These are phyloP conservation scores for Drosophila triauraria DNA, from an alignment of 1,140 invertebrate species.

Conservation along the genomic window DNA sequence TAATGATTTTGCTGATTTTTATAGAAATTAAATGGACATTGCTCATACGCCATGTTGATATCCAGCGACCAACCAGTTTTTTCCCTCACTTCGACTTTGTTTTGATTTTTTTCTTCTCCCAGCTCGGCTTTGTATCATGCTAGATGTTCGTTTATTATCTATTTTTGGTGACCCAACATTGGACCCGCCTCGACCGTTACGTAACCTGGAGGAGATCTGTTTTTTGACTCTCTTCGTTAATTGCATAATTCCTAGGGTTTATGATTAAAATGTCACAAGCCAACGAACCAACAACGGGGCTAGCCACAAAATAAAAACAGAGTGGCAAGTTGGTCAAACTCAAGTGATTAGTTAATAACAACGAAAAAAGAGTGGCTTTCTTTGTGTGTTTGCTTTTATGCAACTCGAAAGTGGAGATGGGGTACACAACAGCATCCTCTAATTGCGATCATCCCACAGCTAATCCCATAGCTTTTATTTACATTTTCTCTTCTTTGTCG, in stretches of 20 bases:
- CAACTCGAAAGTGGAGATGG: conserved; percentile 29
- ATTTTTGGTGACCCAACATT: conserved; percentile 61
- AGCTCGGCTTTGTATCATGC: conserved; percentile 60
- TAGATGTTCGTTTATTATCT: conserved; percentile 72
- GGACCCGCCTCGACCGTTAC: conserved; percentile 46
- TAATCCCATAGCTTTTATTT: conserved; percentile 32
- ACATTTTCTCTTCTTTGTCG: conserved; percentile 22
- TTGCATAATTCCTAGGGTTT: conserved; percentile 68
- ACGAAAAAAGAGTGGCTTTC: conserved; percentile 34
- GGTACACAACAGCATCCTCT: conserved; percentile 24
- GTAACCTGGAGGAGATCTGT: conserved; percentile 58
- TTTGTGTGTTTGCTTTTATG: conserved; percentile 42
- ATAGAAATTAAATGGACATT: conserved; percentile 13
- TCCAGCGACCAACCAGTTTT: conserved; percentile 14
- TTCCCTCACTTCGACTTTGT: conserved; percentile 25
- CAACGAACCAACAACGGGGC: conserved; percentile 49
- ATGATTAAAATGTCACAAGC: conserved; percentile 78
- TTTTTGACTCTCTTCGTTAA: conserved; percentile 49
- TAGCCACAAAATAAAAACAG: conserved; percentile 37
- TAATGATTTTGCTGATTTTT: conserved; percentile 9
- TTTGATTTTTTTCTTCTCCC: conserved; percentile 35
- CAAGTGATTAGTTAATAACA: conserved; percentile 64
- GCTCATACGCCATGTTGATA: conserved; percentile 46
- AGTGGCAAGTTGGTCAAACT: conserved; percentile 46
- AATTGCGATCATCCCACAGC: conserved; percentile 44